Base-by-base conservation (phyloP, 2,888 invertebrate species). In the Eueremaeus valkanovi region DNA sequence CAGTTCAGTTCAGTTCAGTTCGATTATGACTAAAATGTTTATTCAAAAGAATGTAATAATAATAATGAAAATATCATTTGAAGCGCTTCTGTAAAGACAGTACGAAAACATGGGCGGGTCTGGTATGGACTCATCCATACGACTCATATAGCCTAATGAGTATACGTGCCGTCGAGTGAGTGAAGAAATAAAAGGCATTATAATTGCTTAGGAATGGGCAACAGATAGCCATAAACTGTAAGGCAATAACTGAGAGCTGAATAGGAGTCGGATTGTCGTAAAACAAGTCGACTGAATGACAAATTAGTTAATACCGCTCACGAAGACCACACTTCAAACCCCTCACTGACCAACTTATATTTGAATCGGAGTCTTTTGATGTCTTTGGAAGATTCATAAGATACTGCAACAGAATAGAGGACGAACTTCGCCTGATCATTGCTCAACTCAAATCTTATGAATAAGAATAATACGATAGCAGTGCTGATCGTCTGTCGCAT, bases 261-360 rank as follows among this genome's bases (percentile, higher is more conserved):
- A 63, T 63, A 63, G 42, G 42, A 68, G 68, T 68, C 68, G 21
- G 18, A 29, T 11, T 31, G 61, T 61, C 61, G 31, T 61, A 61
- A 68, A 68, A 68, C 68, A 68, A 68, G 40, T 68, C 68, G 36
- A 68, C 68, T n/a, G 11, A 21, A 31, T 68, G 68, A 68, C 68
- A 68, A 68, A 68, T 68, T 63, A 63, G 16, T 63, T 63, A 63
- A 63, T 31, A 31, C 33, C 31, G 63, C 31, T 31, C n/a, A 16
- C 33, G 63, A 63, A 31, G 63, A 63, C 63, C 63, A 63, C 63
- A 63, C 63, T 18, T 6, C 63, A 33, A 63, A 63, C 63, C 63
- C 63, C 55, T 16, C 3, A 45, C 8, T n/a, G n/a, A n/a, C n/a
- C n/a, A n/a, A n/a, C n/a, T n/a, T n/a, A n/a, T n/a, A n/a, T n/a